A percentile compares a stretch with the other conserved stretches of the same genome.
Evolutionary conservation across 30 jellyfish, hydroid and myxozoan species (phyloP).

Genomic region (Haliclystus octoradiatus): DNA sequence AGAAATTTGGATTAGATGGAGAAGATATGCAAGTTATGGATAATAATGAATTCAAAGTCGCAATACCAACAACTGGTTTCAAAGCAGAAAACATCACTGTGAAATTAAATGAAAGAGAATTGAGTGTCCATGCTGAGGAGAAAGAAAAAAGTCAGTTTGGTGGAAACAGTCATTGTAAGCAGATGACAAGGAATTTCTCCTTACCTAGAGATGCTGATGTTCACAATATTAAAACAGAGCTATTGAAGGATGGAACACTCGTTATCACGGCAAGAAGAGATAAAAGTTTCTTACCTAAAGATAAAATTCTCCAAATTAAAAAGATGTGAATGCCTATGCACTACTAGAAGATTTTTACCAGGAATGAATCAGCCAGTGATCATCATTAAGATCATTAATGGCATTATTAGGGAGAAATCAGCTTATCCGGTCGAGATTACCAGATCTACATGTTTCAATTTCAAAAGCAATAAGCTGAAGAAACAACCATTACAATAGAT

Average conservation of each 20-base stretch:
- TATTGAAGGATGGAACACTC: slow-evolving; percentile 24
- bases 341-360: no score
- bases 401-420: no score
- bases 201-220: slow-evolving; percentile 27
- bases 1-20: neutral
- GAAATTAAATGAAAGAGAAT: slow-evolving; percentile 30
- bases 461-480: no score
- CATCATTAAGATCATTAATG: no score
- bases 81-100: slow-evolving; percentile 54
- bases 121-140: slow-evolving; percentile 30
- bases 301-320: slow-evolving; percentile 10
- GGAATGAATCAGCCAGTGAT: no score
- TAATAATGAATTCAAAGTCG: slow-evolving; percentile 13
- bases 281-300: slow-evolving; percentile 11
- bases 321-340: no score
- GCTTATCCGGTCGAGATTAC: no score
- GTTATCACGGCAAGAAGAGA: slow-evolving; percentile 31
- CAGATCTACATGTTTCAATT: no score
- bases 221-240: slow-evolving; percentile 17
- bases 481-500: no score
- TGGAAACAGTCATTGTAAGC: slow-evolving; percentile 28
- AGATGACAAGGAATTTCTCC: slow-evolving; percentile 17
- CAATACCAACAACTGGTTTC: slow-evolving; percentile 19
- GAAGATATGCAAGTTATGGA: no score
- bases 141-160: slow-evolving; percentile 34